Conservation (phyloP, 2,888 invertebrate species). For the Drosophila dives region DNA sequence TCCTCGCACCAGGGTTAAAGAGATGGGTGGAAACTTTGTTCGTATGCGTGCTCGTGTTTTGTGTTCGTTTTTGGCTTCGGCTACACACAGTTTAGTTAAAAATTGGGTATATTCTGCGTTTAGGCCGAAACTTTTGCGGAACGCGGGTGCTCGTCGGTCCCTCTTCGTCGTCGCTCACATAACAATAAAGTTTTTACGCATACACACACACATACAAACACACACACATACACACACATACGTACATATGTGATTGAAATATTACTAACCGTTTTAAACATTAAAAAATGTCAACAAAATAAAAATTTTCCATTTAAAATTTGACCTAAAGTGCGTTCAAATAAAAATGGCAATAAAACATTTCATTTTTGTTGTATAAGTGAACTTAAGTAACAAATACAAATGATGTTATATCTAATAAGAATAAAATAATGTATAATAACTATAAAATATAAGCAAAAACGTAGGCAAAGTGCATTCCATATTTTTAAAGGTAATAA, state of each 20-base stretch:
- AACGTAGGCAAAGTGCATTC: conserved; percentile 27
- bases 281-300: background rate
- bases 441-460: conserved; percentile 1
- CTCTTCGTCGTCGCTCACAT: conserved; percentile 20
- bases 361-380: conserved; percentile 1
- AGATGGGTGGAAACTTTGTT: conserved; percentile 4
- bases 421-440: background rate
- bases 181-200: conserved; percentile 42
- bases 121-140: conserved; percentile 63
- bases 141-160: conserved; percentile 37
- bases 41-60: conserved; percentile 36
- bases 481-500: conserved; percentile 32
- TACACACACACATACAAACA: background rate
- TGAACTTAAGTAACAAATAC: conserved; percentile 2
- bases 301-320: background rate
- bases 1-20: conserved; percentile 1
- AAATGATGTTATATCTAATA: background rate
- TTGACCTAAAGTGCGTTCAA: background rate
- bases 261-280: background rate
- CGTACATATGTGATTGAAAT: background rate
- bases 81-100: conserved; percentile 46
- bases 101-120: conserved; percentile 66
- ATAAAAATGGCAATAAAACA: background rate
- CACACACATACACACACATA: background rate
- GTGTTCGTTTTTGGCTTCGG: conserved; percentile 47